Percentiles rank a stretch among this genome's conserved stretches.
Conservation (phyloP, 1,140 invertebrate species). For the Drosophila leontia region DNA sequence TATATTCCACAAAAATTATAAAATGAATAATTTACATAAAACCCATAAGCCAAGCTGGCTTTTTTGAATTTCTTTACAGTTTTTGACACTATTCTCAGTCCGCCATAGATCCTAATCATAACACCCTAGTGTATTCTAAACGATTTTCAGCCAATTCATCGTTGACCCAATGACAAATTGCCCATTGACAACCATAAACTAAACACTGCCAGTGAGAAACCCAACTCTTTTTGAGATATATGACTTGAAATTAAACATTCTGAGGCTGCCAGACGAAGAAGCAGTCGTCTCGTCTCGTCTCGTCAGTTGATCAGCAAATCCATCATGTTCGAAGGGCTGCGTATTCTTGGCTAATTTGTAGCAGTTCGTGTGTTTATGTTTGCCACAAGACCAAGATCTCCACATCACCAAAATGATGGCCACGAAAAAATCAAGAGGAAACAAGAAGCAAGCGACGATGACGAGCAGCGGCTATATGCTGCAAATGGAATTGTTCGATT, state of each 20-base stretch:
- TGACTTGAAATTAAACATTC: conserved; percentile 24
- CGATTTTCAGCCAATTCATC: conserved; percentile 15
- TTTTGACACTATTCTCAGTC: background rate
- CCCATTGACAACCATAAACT: conserved; percentile 49
- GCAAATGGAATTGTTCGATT: conserved; percentile 18
- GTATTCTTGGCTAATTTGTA: conserved; percentile 74
- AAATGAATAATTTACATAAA: background rate
- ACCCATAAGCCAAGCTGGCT: background rate
- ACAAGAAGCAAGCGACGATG: conserved; percentile 29
- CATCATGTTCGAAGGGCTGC: conserved; percentile 47
- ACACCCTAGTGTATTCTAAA: conserved; percentile 2
- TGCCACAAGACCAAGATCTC: conserved; percentile 51
- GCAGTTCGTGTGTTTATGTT: conserved; percentile 62
- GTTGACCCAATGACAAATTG: conserved; percentile 37
- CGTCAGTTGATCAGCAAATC: conserved; percentile 58
- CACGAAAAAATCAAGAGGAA: conserved; percentile 12
- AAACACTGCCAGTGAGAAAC: conserved; percentile 34
- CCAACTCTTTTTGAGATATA: conserved; percentile 30
- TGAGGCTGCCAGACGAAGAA: conserved; percentile 28
- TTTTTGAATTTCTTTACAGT: background rate
- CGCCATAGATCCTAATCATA: conserved; percentile 12
- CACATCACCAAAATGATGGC: conserved; percentile 26
- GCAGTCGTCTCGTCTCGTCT: conserved; percentile 16
- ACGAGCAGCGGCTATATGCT: conserved; percentile 25
- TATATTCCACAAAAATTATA: background rate